These are phyloP conservation scores for Gadopsis marmoratus DNA, from an alignment of 2,797 vertebrate species.

Conservation along the genomic window DNA sequence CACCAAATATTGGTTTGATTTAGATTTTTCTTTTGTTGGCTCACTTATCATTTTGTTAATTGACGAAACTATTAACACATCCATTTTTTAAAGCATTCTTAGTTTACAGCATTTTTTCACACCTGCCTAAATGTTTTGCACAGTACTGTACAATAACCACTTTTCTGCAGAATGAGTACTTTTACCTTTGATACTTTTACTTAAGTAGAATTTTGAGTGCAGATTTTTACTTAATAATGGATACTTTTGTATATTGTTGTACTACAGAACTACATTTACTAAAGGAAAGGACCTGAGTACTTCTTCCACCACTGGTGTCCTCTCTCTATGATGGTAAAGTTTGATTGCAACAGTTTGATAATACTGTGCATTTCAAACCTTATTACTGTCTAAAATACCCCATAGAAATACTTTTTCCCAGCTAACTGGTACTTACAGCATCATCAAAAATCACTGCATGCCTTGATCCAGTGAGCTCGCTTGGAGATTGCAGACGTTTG, in stretches of 20 bases:
- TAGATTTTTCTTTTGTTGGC: too few species aligned
- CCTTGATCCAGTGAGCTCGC: constrained; percentile 37
- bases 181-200: too few species aligned
- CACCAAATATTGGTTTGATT: too few species aligned
- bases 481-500: constrained; percentile 31
- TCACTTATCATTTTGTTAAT: too few species aligned
- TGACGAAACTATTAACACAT: too few species aligned
- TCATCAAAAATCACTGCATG: constrained; percentile 39
- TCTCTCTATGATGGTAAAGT: background rate
- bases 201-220: background rate
- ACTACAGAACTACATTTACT: background rate
- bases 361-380: background rate
- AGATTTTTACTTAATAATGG: background rate
- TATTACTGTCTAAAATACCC: constrained; percentile 10
- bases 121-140: too few species aligned
- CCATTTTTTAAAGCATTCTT: too few species aligned
- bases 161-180: too few species aligned
- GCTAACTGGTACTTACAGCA: constrained; percentile 12
- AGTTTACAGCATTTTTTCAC: too few species aligned
- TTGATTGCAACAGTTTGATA: constrained; percentile 13
- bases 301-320: background rate
- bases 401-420: constrained; percentile 13
- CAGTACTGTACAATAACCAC: too few species aligned
- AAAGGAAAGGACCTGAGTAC: background rate
- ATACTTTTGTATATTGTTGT: constrained; percentile 6